Evolutionary conservation across 2,888 invertebrate genomes (phyloP), one percentile per base, ranked within the genome.

Genomic region (Epirrhoe alternata): DNA sequence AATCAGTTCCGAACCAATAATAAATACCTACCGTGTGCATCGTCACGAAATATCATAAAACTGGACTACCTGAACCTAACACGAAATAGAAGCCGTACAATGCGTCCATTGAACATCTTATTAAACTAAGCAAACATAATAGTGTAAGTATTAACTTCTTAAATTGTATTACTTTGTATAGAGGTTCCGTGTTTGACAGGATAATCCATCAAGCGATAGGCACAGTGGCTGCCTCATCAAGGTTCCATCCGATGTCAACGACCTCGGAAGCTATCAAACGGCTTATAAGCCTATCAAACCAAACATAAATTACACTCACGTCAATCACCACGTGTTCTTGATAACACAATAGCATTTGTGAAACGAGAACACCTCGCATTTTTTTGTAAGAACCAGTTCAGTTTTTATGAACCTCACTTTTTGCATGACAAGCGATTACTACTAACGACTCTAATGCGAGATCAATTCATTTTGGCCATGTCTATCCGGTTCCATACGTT

Each of bases 361-460:
- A 73, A 79, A 83, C 83, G 81, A 83, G 83, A 82, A 74, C 62
- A 76, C 77, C 83, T 86, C 86, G 64, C 71, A 65, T 84, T 78
- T 79, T 52, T 54, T 58, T 58, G 10, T 16, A 17, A 56, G 45
- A 31, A 14, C 17, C 68, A 65, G 58, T 52, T 61, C 74, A 74
- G 79, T 88, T 88, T 88, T 89, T 87, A 84, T 86, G 85, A 86
- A 64, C 62, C 54, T 61, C 75, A 74, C 79, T 88, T 89, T 88
- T 89, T 87, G 86, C 87, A 84, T 86, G 85, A 86, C 85, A 83
- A 78, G 84, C 87, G 87, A 89, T 89, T 89, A 90, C 80, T 71
- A 74, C 77, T 87, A 85, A 87, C 87, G 86, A 87, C 77, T 83
- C 76, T 84, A 85, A 85, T 86, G 81, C 75, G 74, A 78, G 80